phyloP scores from a whole-genome alignment of 1,140 invertebrate genomes.

The Manduca sexta region DNA sequence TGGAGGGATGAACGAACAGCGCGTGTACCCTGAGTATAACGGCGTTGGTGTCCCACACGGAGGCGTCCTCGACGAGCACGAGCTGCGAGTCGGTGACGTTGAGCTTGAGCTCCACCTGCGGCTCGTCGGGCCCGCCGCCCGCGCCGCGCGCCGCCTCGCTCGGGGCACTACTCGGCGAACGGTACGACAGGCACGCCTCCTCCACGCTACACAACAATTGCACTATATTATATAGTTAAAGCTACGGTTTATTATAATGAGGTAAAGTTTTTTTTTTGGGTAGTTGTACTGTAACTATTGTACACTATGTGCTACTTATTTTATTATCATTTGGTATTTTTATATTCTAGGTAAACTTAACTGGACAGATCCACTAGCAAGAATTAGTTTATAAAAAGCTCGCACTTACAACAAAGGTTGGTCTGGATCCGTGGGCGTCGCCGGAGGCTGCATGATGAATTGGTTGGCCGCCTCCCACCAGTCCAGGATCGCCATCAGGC shows the following conservation, averaged over 20 bases:
- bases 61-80: constrained; percentile 93
- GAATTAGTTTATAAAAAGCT: background rate
- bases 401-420: constrained; percentile 30
- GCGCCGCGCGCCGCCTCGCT: constrained; percentile 8
- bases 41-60: constrained; percentile 91
- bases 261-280: too few relatives aligned
- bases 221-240: too few relatives aligned
- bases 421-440: constrained; percentile 44
- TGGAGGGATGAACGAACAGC: too few relatives aligned
- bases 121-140: constrained; percentile 7
- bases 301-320: too few relatives aligned
- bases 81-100: constrained; percentile 97
- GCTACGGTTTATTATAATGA: too few relatives aligned
- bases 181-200: constrained; percentile 6
- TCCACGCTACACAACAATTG: constrained; percentile 17
- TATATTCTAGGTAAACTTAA: too few relatives aligned
- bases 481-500: constrained; percentile 93
- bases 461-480: constrained; percentile 92
- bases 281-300: too few relatives aligned
- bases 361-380: background rate
- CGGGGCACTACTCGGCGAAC: constrained; percentile 2
- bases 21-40: constrained; percentile 91
- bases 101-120: constrained; percentile 86
- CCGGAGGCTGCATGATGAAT: constrained; percentile 79
- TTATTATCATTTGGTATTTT: too few relatives aligned